Conservation (phyloP, 2,113 vertebrate genomes). For the Forbesichthys papilliferus region DNA sequence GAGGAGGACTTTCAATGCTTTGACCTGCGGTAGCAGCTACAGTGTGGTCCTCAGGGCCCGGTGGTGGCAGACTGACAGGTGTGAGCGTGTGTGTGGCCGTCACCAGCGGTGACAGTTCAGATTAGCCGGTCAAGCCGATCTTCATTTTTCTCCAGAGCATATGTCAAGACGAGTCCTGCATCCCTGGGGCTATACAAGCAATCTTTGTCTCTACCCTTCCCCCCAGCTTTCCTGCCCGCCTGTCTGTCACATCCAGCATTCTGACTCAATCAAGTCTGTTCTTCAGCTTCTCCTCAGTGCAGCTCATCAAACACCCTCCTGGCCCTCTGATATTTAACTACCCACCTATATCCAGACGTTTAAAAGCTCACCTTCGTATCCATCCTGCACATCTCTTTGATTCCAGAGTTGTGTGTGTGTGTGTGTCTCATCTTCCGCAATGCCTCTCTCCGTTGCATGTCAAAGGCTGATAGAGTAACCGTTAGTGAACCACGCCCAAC, state of each 20-base stretch:
- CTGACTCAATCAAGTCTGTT: slow-evolving; percentile 56
- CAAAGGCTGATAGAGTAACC: slow-evolving; percentile 27
- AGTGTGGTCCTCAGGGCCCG: background rate
- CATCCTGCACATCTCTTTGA: slow-evolving; percentile 46
- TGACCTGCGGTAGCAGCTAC: background rate
- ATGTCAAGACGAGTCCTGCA: slow-evolving; percentile 68
- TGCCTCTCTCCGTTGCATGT: slow-evolving; percentile 9
- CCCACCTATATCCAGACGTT: slow-evolving; percentile 23
- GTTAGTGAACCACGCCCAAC: slow-evolving; percentile 55
- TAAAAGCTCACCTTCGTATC: slow-evolving; percentile 63
- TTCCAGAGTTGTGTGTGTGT: slow-evolving; percentile 30
- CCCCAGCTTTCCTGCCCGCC: slow-evolving; percentile 48
- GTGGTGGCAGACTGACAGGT: slow-evolving; percentile 57
- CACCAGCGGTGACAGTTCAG: slow-evolving; percentile 70
- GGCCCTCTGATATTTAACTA: slow-evolving; percentile 48
- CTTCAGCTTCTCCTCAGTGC: slow-evolving; percentile 42
- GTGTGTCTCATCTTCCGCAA: slow-evolving; percentile 22
- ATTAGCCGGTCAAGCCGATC: slow-evolving; percentile 73
- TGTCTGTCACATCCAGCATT: slow-evolving; percentile 61
- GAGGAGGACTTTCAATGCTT: background rate
- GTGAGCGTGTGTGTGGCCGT: slow-evolving; percentile 44
- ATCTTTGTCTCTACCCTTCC: slow-evolving; percentile 25
- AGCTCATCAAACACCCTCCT: slow-evolving; percentile 38
- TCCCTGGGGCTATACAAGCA: slow-evolving; percentile 57
- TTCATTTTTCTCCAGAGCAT: slow-evolving; percentile 72